phyloP scores from a whole-genome alignment of 2,113 vertebrate genomes.

The Herpailurus yagouaroundi region DNA sequence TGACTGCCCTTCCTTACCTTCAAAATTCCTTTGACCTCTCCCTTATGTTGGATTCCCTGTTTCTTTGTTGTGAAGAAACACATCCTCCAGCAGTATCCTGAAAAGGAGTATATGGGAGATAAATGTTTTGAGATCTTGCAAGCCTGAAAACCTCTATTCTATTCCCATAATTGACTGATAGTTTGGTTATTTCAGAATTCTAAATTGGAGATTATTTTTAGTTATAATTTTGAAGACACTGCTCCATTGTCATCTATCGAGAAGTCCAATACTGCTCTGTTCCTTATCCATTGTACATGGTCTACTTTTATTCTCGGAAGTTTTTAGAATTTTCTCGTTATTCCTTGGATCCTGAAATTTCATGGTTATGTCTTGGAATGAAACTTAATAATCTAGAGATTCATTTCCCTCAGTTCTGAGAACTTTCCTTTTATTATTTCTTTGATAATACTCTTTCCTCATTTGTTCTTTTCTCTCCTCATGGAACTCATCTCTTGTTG shows the following conservation, averaged over 20 bases:
- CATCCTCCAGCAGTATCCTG: background rate
- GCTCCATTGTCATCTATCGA: background rate
- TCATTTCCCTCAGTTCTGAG: background rate
- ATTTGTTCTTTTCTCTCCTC: background rate
- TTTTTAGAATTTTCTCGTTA: slow-evolving; percentile 14
- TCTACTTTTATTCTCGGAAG: background rate
- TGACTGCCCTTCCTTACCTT: background rate
- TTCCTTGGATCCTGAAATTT: background rate
- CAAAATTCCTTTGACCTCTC: background rate
- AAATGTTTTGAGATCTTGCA: background rate
- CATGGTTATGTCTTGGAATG: background rate
- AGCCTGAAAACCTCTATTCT: background rate
- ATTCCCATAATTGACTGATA: background rate
- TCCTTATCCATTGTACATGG: background rate
- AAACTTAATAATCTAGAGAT: background rate
- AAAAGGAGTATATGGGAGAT: background rate
- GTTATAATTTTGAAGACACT: slow-evolving; percentile 15
- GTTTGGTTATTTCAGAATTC: background rate
- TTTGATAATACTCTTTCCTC: background rate
- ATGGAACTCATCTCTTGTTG: background rate
- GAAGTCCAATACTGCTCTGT: background rate
- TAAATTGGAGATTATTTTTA: background rate
- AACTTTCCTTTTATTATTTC: background rate
- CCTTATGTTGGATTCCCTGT: background rate
- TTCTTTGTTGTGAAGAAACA: background rate